phyloP scores from a whole-genome alignment of 2,113 vertebrate genomes.

The Peromyscus leucopus region DNA sequence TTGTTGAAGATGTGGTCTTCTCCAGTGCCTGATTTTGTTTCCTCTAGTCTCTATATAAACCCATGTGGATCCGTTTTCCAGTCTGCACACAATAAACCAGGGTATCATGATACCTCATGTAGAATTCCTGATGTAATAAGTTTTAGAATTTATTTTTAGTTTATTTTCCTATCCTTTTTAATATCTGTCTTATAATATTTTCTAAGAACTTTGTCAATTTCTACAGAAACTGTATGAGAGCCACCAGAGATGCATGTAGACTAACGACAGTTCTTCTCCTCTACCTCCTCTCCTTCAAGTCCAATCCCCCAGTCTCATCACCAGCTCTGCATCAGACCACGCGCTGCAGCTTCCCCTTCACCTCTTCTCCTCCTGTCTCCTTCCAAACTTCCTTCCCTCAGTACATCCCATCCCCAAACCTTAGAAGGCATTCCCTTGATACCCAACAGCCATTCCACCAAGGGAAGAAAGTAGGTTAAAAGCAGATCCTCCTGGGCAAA shows the following conservation, averaged over 20 bases:
- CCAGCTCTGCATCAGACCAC: not conserved
- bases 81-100: not conserved
- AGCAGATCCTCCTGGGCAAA: too few relatives aligned
- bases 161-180: not conserved
- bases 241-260: not conserved
- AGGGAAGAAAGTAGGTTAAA: not conserved
- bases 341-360: not conserved
- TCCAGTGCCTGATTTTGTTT: not conserved
- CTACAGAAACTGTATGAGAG: not conserved
- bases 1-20: not conserved
- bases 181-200: not conserved
- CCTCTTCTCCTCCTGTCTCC: too few relatives aligned
- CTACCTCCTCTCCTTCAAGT: not conserved
- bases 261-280: not conserved
- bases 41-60: rapidly evolving
- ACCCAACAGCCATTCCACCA: not conserved
- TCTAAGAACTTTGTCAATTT: not conserved
- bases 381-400: not conserved
- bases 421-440: not conserved
- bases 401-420: not conserved
- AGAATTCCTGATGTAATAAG: not conserved
- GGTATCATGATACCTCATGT: not conserved
- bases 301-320: not conserved
- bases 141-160: not conserved
- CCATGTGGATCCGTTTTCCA: not conserved